These are phyloP conservation scores for Argentina silus DNA, from an alignment of 2,797 vertebrate genomes.

Conservation along the genomic window DNA sequence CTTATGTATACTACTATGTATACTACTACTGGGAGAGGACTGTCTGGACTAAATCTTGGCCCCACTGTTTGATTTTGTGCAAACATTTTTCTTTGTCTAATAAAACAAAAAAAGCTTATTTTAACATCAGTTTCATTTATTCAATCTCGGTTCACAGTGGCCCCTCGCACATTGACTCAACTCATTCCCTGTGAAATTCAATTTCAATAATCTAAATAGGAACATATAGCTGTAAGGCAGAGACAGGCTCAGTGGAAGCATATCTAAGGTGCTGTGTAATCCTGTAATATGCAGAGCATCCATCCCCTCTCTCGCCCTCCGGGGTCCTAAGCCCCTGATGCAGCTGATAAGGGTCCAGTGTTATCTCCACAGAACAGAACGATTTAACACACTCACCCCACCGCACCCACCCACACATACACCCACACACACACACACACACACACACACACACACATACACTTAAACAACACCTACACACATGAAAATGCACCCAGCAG, in stretches of 20 bases:
- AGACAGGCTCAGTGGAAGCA: slow-evolving; percentile 64
- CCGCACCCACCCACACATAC: slow-evolving; percentile 35
- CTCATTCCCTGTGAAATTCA: slow-evolving; percentile 57
- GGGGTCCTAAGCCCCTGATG: slow-evolving; percentile 78
- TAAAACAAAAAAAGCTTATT: slow-evolving; percentile 43
- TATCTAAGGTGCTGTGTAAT: slow-evolving; percentile 80
- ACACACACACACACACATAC: slow-evolving; percentile 57
- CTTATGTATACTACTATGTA: no score
- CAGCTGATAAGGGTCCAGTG: slow-evolving; percentile 73
- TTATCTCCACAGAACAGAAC: slow-evolving; percentile 80
- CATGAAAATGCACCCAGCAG: slow-evolving; percentile 15
- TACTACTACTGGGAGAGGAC: no score
- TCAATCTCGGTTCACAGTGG: slow-evolving; percentile 41
- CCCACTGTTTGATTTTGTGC: no score
- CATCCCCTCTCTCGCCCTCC: slow-evolving; percentile 70
- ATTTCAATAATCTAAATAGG: slow-evolving; percentile 63
- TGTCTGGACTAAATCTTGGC: no score
- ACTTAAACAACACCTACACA: slow-evolving; percentile 40
- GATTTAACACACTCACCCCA: slow-evolving; percentile 72
- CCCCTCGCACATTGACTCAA: slow-evolving; percentile 41
- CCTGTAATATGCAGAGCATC: slow-evolving; percentile 79
- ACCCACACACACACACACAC: slow-evolving; percentile 32
- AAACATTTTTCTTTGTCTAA: slow-evolving; percentile 27
- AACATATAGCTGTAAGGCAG: slow-evolving; percentile 61
- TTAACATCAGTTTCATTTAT: slow-evolving; percentile 28